These are phyloP conservation scores for Drosophila novamexicana DNA, from an alignment of 1,140 invertebrate species.

Conservation along the genomic window DNA sequence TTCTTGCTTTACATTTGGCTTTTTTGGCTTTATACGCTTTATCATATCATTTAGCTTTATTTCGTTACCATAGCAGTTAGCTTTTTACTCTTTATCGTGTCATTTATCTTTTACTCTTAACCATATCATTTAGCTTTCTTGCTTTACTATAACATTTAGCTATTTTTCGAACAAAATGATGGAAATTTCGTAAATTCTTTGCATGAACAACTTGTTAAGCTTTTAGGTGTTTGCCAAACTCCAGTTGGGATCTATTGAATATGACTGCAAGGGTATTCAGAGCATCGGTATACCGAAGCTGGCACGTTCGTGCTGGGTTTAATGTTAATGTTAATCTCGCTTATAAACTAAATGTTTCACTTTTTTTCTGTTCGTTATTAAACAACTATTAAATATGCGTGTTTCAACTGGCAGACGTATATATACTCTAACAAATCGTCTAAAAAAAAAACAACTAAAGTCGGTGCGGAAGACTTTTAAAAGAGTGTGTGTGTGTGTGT, in stretches of 20 bases:
- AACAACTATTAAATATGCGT: conserved; percentile 3
- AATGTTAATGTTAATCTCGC: not conserved
- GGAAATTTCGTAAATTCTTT: no score
- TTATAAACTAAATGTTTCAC: not conserved
- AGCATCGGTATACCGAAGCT: not conserved
- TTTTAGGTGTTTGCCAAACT: no score
- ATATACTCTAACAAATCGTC: not conserved
- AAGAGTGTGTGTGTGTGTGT: conserved; percentile 2
- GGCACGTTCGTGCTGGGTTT: not conserved
- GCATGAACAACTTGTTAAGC: no score
- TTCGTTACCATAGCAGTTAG: no score
- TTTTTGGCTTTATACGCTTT: no score
- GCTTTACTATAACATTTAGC: no score
- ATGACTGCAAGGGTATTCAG: not conserved
- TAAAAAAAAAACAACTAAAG: conserved; percentile 8
- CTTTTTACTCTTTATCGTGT: no score
- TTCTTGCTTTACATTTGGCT: no score
- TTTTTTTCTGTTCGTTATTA: not conserved
- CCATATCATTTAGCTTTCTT: no score
- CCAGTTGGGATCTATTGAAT: not conserved
- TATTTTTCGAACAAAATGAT: no score
- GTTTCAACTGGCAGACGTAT: conserved; percentile 29
- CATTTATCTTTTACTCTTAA: no score
- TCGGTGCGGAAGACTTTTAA: conserved; percentile 37
- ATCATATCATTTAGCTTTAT: no score